Evolutionary conservation across 2,797 vertebrate species (phyloP).

Genomic region (Spheniscus humboldti): DNA sequence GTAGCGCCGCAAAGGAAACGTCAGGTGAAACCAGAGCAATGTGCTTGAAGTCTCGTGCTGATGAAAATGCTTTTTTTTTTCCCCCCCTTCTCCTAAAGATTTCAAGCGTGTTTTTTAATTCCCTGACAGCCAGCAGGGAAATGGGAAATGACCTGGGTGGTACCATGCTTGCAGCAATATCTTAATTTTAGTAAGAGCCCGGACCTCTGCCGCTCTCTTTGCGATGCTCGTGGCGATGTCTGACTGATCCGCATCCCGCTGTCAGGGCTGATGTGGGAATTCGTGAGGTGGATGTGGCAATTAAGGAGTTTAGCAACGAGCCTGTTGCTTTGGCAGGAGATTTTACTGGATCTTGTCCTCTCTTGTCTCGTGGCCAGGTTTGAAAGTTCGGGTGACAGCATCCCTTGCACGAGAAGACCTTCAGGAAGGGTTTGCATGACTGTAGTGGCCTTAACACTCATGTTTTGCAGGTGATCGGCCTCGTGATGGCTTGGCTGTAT

Average conservation of each 20-base stretch:
- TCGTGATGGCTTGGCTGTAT: conserved; percentile 83
- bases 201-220: neutral
- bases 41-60: neutral
- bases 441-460: rapidly evolving
- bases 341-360: neutral
- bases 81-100: neutral
- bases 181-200: neutral
- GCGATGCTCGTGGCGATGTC: rapidly evolving
- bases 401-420: neutral
- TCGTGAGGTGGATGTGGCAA: neutral
- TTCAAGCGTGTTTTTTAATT: neutral
- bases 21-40: neutral
- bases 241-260: rapidly evolving
- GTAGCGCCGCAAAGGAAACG: neutral
- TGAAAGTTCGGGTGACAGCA: neutral
- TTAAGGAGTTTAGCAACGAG: neutral
- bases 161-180: neutral
- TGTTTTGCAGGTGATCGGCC: conserved; percentile 77
- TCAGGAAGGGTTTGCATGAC: neutral
- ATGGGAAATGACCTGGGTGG: neutral
- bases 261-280: neutral
- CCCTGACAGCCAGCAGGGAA: neutral
- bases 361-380: neutral
- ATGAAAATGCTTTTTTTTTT: neutral
- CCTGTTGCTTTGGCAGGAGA: neutral